Base-by-base conservation (phyloP, 1,140 invertebrate genomes). In the Lepidurus apus region DNA sequence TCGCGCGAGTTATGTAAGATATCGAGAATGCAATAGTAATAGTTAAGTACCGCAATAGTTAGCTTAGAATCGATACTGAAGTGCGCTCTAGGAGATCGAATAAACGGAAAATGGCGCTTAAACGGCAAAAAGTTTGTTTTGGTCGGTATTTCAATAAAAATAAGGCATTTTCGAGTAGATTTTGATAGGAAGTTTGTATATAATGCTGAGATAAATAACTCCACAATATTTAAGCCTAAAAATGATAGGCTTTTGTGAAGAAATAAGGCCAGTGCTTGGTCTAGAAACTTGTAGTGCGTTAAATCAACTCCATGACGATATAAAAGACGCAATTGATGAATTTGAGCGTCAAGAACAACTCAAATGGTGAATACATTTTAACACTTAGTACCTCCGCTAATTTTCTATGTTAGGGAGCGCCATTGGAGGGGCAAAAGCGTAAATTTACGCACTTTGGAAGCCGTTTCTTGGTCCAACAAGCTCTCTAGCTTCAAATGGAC, bases 241-340 rank as follows among this genome's bases (percentile, higher is more conserved):
- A 7, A 65, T 65, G 53, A 76, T 21, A 43, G 26, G 9, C 73
- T n/a, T 43, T 76, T 17, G 43, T 26, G 7, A 76, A 34, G 43
- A 24, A 21, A 17, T 44, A 76, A 76, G 43, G n/a, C 24, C 43
- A 44, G 24, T 21, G 21, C 11, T 76, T 7, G 87, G 87, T 65
- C 80, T 88, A 73, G 85, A 83, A 34, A 88, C 87, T 17, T 77
- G 78, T 43, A 83, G 83, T 74, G 86, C 88, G n/a, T 80, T 88
- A 75, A 82, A 84, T 75, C 87, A 84, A 79, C 82, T 88, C 42
- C 85, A 87, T 78, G 82, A 82, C 34, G 87, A 88, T 79, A 85
- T 88, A 45, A 82, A 82, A 53, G 82, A 81, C 21, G 84, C 87
- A 77, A 82, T 88, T 73, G 82, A 85, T 42, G 85, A 88, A 43